Percentiles rank a stretch among this genome's conserved stretches.
Conservation (phyloP, 2,888 invertebrate genomes). For the Conus canariensis region DNA sequence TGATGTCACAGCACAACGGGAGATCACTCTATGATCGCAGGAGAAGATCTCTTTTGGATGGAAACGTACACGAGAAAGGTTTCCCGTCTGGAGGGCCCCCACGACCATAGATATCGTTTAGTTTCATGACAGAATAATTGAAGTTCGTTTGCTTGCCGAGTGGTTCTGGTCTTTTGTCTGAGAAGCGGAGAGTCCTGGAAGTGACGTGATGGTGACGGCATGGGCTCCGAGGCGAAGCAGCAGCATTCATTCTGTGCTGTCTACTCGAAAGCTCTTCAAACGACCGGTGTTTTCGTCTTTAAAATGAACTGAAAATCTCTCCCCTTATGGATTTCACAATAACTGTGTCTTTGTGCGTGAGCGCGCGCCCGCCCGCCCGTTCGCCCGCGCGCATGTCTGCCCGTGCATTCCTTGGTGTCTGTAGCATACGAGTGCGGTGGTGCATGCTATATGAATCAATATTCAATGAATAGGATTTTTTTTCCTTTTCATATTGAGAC, state of each 20-base stretch:
- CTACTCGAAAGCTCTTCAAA: constrained; percentile 23
- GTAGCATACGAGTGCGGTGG: not conserved
- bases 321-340: not conserved
- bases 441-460: not conserved
- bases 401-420: not conserved
- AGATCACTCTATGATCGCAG: constrained; percentile 34
- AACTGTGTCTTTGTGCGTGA: not conserved
- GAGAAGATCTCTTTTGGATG: constrained; percentile 40
- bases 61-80: constrained; percentile 40
- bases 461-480: not conserved
- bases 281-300: constrained; percentile 4
- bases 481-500: not conserved
- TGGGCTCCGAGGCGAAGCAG: not conserved
- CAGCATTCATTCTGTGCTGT: not conserved
- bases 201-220: not conserved
- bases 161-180: constrained; percentile 8
- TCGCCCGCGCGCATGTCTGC: not conserved
- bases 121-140: constrained; percentile 37
- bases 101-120: constrained; percentile 40
- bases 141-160: constrained; percentile 38
- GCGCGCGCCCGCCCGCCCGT: not conserved
- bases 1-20: constrained; percentile 39
- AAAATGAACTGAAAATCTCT: not conserved
- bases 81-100: constrained; percentile 12
- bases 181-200: constrained; percentile 11